A percentile compares a stretch with the other conserved stretches of the same genome.
Evolutionary conservation across 2,888 invertebrate species (phyloP).

Genomic region (Ceramica pisi): DNA sequence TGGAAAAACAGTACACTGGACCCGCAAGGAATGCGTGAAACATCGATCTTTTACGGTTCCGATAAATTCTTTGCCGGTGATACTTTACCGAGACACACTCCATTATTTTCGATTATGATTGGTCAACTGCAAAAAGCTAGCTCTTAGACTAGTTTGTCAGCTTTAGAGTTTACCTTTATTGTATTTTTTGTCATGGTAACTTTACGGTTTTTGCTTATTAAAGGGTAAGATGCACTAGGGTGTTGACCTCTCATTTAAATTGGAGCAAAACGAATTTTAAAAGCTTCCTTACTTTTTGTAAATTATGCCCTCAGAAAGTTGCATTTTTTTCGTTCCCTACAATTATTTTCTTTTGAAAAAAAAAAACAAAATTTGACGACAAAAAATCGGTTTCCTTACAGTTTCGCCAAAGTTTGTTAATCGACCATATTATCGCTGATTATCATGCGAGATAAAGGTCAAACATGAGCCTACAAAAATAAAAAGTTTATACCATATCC

Average conservation of each 20-base stretch:
- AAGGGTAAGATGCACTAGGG: slow-evolving; percentile 11
- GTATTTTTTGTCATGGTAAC: slow-evolving; percentile 29
- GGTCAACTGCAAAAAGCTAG: slow-evolving; percentile 63
- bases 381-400: neutral
- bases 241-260: slow-evolving; percentile 35
- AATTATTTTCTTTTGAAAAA: no score
- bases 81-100: slow-evolving; percentile 72
- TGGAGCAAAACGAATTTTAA: neutral
- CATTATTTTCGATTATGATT: slow-evolving; percentile 67
- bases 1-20: slow-evolving; percentile 62
- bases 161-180: slow-evolving; percentile 37
- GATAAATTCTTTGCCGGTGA: slow-evolving; percentile 70
- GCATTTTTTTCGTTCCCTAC: no score
- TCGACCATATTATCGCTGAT: neutral
- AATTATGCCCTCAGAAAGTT: neutral
- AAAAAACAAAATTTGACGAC: no score
- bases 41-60: slow-evolving; percentile 84
- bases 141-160: slow-evolving; percentile 30
- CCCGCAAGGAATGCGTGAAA: slow-evolving; percentile 72
- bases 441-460: neutral
- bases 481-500: neutral
- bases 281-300: neutral
- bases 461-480: neutral
- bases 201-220: slow-evolving; percentile 35
- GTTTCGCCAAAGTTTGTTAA: neutral